A percentile compares a stretch with the other conserved stretches of the same genome.
Conservation (phyloP, 2,888 invertebrate species). For the Lithophane ornitopus region DNA sequence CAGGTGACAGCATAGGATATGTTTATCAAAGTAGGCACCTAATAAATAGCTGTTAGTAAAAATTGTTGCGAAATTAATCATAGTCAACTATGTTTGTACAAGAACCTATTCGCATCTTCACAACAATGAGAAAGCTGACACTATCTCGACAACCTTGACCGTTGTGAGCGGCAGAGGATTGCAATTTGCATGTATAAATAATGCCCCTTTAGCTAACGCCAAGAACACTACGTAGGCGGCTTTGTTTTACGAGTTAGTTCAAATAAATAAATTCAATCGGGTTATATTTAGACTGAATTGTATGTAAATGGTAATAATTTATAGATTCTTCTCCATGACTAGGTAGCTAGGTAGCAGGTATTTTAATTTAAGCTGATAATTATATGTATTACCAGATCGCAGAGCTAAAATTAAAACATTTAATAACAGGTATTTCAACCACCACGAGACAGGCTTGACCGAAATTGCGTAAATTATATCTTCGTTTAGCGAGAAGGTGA, state of each 20-base stretch:
- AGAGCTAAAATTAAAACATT: background rate
- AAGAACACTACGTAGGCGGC: background rate
- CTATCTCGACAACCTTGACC: background rate
- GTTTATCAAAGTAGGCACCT: background rate
- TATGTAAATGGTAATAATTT: background rate
- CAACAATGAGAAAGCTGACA: background rate
- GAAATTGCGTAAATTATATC: background rate
- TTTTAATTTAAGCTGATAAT: background rate
- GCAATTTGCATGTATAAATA: constrained; percentile 32
- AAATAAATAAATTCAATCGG: background rate
- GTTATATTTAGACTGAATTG: background rate
- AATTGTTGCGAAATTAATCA: background rate
- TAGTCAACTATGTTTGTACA: background rate
- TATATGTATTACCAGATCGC: background rate
- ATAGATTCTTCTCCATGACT: background rate
- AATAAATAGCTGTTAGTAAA: background rate
- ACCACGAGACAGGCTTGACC: background rate
- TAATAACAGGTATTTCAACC: background rate
- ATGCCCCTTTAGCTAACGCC: background rate
- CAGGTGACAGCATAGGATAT: background rate
- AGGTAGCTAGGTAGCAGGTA: too few species aligned
- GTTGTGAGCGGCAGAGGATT: background rate
- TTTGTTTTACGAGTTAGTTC: background rate
- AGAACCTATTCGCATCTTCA: background rate
- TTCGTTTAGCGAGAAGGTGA: background rate